These are phyloP conservation scores for Antheraea yamamai DNA, from an alignment of 2,888 invertebrate species.

Conservation along the genomic window DNA sequence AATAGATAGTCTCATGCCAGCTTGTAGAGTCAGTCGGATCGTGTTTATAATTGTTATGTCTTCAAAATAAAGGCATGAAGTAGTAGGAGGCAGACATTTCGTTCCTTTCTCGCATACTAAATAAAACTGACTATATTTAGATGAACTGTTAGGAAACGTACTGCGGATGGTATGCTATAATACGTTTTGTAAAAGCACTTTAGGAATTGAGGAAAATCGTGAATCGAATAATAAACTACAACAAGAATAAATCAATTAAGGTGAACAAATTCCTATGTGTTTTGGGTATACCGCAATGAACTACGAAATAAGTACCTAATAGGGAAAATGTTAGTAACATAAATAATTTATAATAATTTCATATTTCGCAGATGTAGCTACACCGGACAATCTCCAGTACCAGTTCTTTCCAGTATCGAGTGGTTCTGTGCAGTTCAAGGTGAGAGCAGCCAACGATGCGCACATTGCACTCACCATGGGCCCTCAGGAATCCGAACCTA, in stretches of 20 bases:
- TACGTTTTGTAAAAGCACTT: conserved; percentile 36
- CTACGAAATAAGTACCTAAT: neutral
- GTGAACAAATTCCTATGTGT: neutral
- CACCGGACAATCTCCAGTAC: conserved; percentile 91
- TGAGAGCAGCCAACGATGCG: conserved; percentile 91
- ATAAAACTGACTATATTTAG: conserved; percentile 62
- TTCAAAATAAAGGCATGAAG: conserved; percentile 8
- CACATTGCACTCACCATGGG: conserved; percentile 90
- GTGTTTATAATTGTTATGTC: neutral
- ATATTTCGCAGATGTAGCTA: conserved; percentile 86
- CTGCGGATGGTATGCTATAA: conserved; percentile 48
- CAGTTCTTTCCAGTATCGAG: conserved; percentile 88
- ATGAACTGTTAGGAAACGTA: conserved; percentile 48
- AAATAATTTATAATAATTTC: neutral
- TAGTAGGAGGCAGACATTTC: conserved; percentile 20
- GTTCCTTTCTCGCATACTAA: conserved; percentile 55
- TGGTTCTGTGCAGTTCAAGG: conserved; percentile 88
- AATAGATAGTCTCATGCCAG: neutral
- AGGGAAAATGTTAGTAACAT: neutral
- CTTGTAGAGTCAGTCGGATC: neutral
- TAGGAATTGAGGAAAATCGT: conserved; percentile 42
- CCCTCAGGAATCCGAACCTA: conserved; percentile 87
- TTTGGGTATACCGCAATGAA: neutral
- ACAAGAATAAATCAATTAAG: neutral
- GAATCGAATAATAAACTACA: conserved; percentile 37